phyloP scores from a whole-genome alignment of 1,140 invertebrate genomes.

The Zophobas morio region DNA sequence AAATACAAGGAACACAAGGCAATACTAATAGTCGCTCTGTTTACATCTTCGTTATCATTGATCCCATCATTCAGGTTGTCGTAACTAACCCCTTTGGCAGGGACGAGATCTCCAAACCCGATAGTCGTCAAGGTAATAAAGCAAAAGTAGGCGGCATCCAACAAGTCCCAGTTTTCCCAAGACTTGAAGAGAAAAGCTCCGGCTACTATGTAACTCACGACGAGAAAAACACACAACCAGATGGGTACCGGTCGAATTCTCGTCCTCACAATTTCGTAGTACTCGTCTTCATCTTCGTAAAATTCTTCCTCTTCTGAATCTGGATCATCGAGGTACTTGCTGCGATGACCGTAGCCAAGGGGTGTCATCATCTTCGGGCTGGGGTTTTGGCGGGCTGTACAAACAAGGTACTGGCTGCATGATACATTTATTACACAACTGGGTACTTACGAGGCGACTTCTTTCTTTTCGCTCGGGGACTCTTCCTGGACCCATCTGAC shows the following conservation, averaged over 20 bases:
- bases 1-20: conserved; percentile 94
- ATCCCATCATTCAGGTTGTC: conserved; percentile 49
- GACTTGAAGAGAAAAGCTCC: conserved; percentile 88
- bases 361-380: conserved; percentile 79
- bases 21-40: conserved; percentile 83
- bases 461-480: conserved; percentile 43
- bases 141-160: conserved; percentile 95
- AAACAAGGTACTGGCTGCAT: background rate
- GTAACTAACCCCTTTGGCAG: conserved; percentile 82
- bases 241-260: conserved; percentile 87
- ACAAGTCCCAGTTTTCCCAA: conserved; percentile 91
- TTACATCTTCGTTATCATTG: conserved; percentile 51
- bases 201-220: conserved; percentile 90
- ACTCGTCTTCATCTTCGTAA: conserved; percentile 61
- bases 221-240: conserved; percentile 91
- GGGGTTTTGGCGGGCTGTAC: conserved; percentile 65
- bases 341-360: conserved; percentile 76
- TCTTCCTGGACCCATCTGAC: conserved; percentile 23
- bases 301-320: conserved; percentile 70
- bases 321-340: conserved; percentile 70
- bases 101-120: conserved; percentile 95
- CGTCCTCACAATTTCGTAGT: conserved; percentile 62
- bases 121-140: conserved; percentile 97
- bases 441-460: conserved; percentile 39
- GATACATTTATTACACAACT: background rate